Evolutionary conservation across 2,888 invertebrate genomes (phyloP), one percentile per base, ranked within the genome.

Genomic region (Eupithecia pulchellata): DNA sequence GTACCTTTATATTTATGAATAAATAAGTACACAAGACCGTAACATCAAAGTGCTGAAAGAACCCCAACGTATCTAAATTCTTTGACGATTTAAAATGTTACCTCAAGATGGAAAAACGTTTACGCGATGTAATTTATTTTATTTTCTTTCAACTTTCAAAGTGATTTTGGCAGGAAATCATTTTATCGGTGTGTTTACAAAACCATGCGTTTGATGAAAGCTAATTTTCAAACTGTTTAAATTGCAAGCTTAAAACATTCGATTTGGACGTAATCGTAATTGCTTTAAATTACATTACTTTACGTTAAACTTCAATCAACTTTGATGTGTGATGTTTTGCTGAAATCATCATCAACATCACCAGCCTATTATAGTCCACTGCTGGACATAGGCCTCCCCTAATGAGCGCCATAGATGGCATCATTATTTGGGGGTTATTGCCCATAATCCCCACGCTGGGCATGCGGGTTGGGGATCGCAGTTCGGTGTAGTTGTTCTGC

Each of bases 121-220:
- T 75, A 67, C 75, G 75, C 72, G 71, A 72, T 68, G 78, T 78
- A 78, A 79, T 79, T 79, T 79, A 73, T 74, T 79, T 79, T 79
- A 73, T 74, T 79, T 77, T 77, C 73, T 75, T 73, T 65, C 64
- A 75, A 63, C 75, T 72, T 72, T 76, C 75, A 78, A 79, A 80
- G 77, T 20, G 69, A 71, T 62, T 71, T 68, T 62, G 63, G 61
- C 66, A 61, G 66, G 75, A 77, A 80, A 79, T 79, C 75, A 71
- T 75, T 75, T 76, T 74, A 52, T 75, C 68, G 74, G 76, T 65
- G 55, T 69, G 69, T 69, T 65, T 65, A 47, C 66, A 67, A 69
- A 61, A 30, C 34, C 61, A 61, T 61, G 36, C 61, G 34, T 72
- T 72, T 72, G 66, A 68, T 62, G 67, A 47, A 42, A 65, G 68